Percentiles rank a stretch among this genome's conserved stretches.
Evolutionary conservation across 2,113 vertebrate species (phyloP).

Genomic region (Dasypus novemcinctus): DNA sequence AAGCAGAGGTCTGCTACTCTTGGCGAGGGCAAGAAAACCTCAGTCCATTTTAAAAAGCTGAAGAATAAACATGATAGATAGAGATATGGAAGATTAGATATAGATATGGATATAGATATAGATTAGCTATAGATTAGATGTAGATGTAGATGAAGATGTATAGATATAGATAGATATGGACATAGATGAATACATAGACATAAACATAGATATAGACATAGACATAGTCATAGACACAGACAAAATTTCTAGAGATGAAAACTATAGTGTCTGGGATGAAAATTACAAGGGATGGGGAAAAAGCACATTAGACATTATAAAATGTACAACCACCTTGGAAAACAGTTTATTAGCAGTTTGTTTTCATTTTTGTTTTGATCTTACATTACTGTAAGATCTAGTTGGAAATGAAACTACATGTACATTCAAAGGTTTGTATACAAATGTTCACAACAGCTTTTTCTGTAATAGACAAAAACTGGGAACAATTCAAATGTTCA

Average conservation of each 20-base stretch:
- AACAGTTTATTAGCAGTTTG: neutral
- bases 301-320: neutral
- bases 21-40: neutral
- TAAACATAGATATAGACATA: too few relatives aligned
- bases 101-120: too few relatives aligned
- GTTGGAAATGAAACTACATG: neutral
- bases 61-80: neutral
- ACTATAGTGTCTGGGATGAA: neutral
- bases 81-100: neutral
- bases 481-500: neutral
- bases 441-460: neutral
- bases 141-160: too few relatives aligned
- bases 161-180: too few relatives aligned
- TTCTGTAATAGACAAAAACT: neutral
- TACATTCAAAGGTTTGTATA: neutral
- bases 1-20: neutral
- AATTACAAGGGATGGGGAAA: neutral
- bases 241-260: neutral
- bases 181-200: too few relatives aligned
- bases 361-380: neutral
- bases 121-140: neutral
- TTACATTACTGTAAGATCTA: neutral
- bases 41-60: neutral
- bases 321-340: neutral
- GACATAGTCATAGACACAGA: too few relatives aligned